Base-by-base conservation (phyloP, 2,113 vertebrate genomes). In the Aegotheles bennettii region DNA sequence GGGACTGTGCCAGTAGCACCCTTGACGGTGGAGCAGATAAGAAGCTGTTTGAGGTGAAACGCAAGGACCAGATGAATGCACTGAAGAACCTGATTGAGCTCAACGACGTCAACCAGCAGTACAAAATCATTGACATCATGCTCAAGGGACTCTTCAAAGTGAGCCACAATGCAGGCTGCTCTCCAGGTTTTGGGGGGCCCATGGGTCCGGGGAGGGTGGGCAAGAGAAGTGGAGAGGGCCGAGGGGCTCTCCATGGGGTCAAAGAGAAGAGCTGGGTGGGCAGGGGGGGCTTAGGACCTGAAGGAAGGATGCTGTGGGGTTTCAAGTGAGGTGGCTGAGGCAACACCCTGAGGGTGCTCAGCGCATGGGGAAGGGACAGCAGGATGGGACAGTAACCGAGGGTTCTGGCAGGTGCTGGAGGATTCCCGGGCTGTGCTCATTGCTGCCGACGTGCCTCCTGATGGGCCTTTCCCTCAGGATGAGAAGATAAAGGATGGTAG, bases 41-140 rank as follows among this genome's bases (percentile, higher is more conserved):
- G 97, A 99, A 99, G 93, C 97, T 99, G 97, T 99, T 99, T 95
- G 99, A 99, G 96, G 99, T 99, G 68, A 99, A 99, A 97, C 98
- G 99, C 94, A 99, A 99, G 93, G 99, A 99, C 96, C 99, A 99
- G 97, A 98, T 99, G 88, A 98, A 98, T 1, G 99, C 99, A 0
- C 97, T 99, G 65, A 99, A 99, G 98, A 99, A 99, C 87, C 97
- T 99, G 93, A 99, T 99, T 0, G 99, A 99, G 97, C 98, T 99
- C 82, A 99, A 99, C 1, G 99, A 99, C 47, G 93, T 99, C 95
- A 99, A 99, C 98, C 99, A 99, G 97, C 99, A 99, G 95, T 99
- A 99, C 97, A 99, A 99, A 98, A 99, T 99, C 97, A 99, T 99
- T 16, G 99, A 99, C 94, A 99, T 99, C 98, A 99, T 99, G 99